phyloP scores from a whole-genome alignment of 2,113 vertebrate genomes.

The Nicator chloris region DNA sequence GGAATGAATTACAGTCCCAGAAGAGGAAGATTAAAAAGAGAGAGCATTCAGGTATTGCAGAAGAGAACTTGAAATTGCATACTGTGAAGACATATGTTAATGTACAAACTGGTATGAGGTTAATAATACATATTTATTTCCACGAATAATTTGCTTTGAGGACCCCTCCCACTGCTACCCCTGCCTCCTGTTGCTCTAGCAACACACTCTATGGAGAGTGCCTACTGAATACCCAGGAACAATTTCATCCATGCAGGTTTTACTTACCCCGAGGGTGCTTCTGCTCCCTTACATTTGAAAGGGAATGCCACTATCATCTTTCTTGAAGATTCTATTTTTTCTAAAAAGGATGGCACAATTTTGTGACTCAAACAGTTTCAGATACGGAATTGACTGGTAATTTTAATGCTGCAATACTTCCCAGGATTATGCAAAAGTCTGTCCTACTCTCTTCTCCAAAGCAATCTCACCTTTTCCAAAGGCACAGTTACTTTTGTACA shows the following conservation, averaged over 20 bases:
- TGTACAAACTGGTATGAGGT: background rate
- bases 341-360: background rate
- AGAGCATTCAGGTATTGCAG: background rate
- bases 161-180: background rate
- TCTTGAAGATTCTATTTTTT: background rate
- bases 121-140: slow-evolving; percentile 12
- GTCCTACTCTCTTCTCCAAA: background rate
- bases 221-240: background rate
- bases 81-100: background rate
- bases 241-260: background rate
- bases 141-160: background rate
- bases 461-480: background rate
- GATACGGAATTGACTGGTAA: background rate
- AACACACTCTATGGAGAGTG: background rate
- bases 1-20: background rate
- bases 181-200: background rate
- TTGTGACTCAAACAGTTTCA: background rate
- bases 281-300: background rate
- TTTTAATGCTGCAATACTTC: background rate
- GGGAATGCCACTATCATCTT: background rate
- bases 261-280: background rate
- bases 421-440: background rate
- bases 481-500: background rate
- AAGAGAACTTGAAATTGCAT: background rate
- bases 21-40: background rate